A percentile compares a stretch with the other conserved stretches of the same genome.
Evolutionary conservation across 2,113 vertebrate genomes (phyloP).

Genomic region (Hyaena hyaena): DNA sequence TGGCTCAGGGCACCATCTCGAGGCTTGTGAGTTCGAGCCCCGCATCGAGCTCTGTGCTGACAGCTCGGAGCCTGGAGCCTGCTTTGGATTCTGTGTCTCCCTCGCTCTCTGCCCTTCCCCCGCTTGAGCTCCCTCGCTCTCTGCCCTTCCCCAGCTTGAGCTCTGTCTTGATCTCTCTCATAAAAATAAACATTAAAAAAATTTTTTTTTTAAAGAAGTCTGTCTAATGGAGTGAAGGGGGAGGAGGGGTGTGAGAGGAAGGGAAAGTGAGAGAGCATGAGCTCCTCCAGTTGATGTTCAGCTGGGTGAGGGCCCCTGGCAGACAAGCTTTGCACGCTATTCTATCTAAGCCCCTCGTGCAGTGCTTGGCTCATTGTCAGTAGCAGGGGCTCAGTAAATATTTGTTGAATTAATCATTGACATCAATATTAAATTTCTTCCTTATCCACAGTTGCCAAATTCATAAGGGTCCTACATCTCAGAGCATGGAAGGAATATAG

Average conservation of each 20-base stretch:
- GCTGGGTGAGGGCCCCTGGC: background rate
- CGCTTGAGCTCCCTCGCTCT: too few species aligned
- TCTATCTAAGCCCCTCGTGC: background rate
- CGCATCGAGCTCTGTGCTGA: too few species aligned
- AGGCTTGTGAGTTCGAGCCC: too few species aligned
- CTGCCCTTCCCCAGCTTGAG: too few species aligned
- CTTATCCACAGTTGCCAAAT: background rate
- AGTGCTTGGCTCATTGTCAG: background rate
- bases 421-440: constrained; percentile 26
- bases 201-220: background rate
- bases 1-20: too few species aligned
- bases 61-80: too few species aligned
- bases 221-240: background rate
- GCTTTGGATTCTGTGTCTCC: too few species aligned
- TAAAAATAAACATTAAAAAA: too few species aligned
- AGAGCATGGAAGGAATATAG: background rate
- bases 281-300: background rate
- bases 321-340: background rate
- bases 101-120: too few species aligned
- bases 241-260: too few species aligned
- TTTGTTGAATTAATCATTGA: constrained; percentile 18
- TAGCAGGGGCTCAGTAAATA: background rate
- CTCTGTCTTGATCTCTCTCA: too few species aligned
- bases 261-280: background rate
- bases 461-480: constrained; percentile 35